phyloP scores from a whole-genome alignment of 2,888 invertebrate genomes.

The Callinectes sapidus region DNA sequence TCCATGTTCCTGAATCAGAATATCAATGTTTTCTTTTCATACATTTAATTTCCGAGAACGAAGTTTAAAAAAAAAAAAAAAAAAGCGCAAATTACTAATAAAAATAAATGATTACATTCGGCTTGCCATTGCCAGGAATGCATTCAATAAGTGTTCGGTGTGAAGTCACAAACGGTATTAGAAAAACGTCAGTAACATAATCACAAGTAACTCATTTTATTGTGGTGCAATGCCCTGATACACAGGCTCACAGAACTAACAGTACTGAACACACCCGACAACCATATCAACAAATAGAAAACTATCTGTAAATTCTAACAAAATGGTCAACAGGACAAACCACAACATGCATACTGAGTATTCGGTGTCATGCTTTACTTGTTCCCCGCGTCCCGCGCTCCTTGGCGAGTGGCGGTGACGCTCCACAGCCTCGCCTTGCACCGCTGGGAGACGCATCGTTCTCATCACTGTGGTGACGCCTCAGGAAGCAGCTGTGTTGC shows the following conservation, averaged over 20 bases:
- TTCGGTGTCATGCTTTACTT: not conserved
- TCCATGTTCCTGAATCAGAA: not conserved
- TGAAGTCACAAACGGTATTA: not conserved
- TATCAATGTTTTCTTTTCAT: not conserved
- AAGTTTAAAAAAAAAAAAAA: not conserved
- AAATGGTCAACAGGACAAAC: not conserved
- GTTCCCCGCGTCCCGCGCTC: not conserved
- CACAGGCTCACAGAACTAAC: slow-evolving; percentile 7
- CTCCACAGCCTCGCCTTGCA: not conserved
- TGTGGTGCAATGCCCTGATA: not conserved
- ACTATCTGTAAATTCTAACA: not conserved
- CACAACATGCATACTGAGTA: not conserved
- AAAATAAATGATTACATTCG: not conserved
- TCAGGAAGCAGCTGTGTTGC: not conserved
- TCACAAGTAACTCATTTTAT: not conserved
- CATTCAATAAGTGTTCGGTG: not conserved
- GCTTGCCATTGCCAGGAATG: not conserved
- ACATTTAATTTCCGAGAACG: not conserved
- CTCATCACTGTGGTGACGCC: not conserved
- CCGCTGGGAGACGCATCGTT: not conserved
- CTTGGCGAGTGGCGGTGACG: not conserved
- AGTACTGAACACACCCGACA: not conserved
- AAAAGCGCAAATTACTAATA: not conserved
- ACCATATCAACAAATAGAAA: not conserved
- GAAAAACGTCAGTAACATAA: not conserved